Evolutionary conservation across 2,888 invertebrate species (phyloP).

Genomic region (Chaetogeoica ovagalla): DNA sequence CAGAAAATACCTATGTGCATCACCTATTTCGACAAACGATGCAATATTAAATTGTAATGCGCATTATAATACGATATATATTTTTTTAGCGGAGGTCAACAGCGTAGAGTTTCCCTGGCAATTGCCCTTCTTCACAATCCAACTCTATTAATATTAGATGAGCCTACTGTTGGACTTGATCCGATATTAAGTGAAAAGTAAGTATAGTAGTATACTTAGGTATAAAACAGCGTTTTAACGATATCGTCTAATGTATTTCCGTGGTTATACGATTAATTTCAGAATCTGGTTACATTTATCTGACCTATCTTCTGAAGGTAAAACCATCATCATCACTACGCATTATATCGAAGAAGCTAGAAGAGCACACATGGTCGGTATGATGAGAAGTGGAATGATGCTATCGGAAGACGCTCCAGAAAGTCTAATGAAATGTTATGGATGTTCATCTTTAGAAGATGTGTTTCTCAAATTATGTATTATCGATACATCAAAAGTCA

Average conservation of each 20-base stretch:
- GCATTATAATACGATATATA: no score
- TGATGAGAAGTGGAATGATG: constrained; percentile 63
- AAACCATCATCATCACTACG: constrained; percentile 63
- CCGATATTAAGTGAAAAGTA: constrained; percentile 82
- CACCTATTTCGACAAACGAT: no score
- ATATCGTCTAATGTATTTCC: background rate
- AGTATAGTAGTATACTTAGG: constrained; percentile 55
- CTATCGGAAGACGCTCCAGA: constrained; percentile 62
- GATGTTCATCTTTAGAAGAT: constrained; percentile 60
- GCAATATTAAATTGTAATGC: no score
- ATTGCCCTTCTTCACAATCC: constrained; percentile 87
- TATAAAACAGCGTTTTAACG: no score
- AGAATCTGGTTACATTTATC: constrained; percentile 64
- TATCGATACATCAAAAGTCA: constrained; percentile 43
- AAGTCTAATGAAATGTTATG: constrained; percentile 58
- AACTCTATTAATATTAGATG: constrained; percentile 84
- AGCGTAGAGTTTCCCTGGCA: constrained; percentile 84
- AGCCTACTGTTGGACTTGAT: constrained; percentile 93
- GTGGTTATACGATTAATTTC: background rate
- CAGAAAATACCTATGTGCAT: no score
- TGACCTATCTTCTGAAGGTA: constrained; percentile 59
- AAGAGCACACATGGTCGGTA: constrained; percentile 69
- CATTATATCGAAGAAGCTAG: constrained; percentile 69
- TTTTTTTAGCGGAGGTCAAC: constrained; percentile 74
- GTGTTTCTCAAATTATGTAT: constrained; percentile 61